Evolutionary conservation across 2,888 invertebrate genomes (phyloP).

Genomic region (Operophtera brumata): DNA sequence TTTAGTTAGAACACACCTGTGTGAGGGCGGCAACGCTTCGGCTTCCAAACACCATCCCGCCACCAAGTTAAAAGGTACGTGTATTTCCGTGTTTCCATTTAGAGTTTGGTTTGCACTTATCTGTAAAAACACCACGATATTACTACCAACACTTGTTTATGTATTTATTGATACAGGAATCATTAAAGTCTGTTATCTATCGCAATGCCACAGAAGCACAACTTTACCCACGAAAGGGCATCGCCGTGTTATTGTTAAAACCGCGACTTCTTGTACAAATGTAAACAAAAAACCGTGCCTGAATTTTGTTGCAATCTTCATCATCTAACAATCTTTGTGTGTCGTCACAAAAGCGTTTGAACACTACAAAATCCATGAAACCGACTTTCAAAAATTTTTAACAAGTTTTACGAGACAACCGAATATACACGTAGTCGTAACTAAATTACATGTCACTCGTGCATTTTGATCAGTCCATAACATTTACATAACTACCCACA

Average conservation of each 20-base stretch:
- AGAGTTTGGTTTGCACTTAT: conserved; percentile 76
- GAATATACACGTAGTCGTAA: not conserved
- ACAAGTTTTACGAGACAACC: not conserved
- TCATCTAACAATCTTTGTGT: conserved; percentile 26
- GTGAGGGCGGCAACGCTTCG: conserved; percentile 85
- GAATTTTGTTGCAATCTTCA: conserved; percentile 17
- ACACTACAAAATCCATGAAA: conserved; percentile 25
- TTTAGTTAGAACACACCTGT: conserved; percentile 71
- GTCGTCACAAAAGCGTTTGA: conserved; percentile 28
- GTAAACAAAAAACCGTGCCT: conserved; percentile 19
- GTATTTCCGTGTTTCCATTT: conserved; percentile 77
- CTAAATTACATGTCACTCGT: conserved; percentile 1
- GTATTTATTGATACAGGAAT: not conserved
- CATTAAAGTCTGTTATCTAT: not conserved
- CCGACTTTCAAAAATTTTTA: conserved; percentile 16
- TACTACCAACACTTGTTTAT: conserved; percentile 8
- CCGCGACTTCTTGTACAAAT: no score
- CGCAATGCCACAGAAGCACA: not conserved
- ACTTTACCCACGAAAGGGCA: not conserved
- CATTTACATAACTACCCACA: conserved; percentile 37
- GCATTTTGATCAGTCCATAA: not conserved
- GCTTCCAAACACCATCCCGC: conserved; percentile 98
- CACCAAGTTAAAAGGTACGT: conserved; percentile 89
- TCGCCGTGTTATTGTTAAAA: not conserved
- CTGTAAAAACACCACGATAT: conserved; percentile 45